Evolutionary conservation across 2,797 vertebrate species (phyloP).

Genomic region (Pipistrellus kuhlii): DNA sequence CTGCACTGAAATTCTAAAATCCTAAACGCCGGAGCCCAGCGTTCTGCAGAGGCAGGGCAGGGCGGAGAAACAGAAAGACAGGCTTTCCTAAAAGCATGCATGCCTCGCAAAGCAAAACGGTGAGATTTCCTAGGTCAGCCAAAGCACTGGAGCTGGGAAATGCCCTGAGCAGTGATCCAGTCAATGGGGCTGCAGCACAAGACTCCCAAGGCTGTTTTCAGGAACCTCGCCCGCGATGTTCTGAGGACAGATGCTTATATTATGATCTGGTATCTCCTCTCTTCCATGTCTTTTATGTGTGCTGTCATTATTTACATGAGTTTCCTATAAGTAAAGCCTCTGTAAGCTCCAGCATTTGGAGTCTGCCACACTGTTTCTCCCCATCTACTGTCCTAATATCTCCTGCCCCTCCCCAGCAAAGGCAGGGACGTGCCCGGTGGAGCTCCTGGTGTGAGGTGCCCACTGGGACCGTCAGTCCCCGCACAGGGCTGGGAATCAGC

Average conservation of each 20-base stretch:
- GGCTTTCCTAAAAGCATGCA: constrained; percentile 48
- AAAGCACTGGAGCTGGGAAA: constrained; percentile 40
- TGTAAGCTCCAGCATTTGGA: constrained; percentile 23
- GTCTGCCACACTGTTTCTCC: neutral
- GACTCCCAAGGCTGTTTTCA: constrained; percentile 20
- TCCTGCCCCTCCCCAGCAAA: neutral
- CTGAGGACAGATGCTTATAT: neutral
- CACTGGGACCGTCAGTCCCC: neutral
- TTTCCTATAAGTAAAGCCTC: constrained; percentile 32
- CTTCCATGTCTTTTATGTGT: neutral
- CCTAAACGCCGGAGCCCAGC: neutral
- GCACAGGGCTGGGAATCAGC: neutral
- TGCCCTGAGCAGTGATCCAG: neutral
- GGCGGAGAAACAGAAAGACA: constrained; percentile 55
- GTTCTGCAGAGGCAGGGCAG: neutral
- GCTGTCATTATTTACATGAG: neutral
- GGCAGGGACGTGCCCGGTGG: neutral
- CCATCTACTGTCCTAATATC: neutral
- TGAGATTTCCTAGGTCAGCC: constrained; percentile 16
- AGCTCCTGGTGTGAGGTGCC: neutral
- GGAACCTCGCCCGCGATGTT: neutral
- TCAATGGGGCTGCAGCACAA: constrained; percentile 14
- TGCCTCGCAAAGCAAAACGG: constrained; percentile 10
- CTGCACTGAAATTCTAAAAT: neutral
- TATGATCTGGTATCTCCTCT: neutral